A percentile compares a stretch with the other conserved stretches of the same genome.
These are phyloP conservation scores for Dermatemys mawii DNA, from an alignment of 2,113 vertebrate species.

Conservation along the genomic window DNA sequence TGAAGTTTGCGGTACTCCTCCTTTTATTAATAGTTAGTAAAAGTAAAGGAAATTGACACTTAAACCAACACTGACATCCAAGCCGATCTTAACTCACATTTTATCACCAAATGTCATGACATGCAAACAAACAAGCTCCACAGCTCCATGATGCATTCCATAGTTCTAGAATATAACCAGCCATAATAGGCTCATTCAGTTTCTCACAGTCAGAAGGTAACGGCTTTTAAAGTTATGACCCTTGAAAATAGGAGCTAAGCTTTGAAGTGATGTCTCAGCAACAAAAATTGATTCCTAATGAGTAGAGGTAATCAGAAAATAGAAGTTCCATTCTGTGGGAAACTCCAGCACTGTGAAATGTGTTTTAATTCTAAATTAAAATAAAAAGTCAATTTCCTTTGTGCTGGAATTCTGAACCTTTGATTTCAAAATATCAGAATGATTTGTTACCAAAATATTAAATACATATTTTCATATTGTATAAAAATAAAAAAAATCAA, in stretches of 20 bases:
- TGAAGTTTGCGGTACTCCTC: neutral
- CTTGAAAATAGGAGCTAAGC: neutral
- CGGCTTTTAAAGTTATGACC: neutral
- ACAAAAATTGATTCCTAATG: neutral
- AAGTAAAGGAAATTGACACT: neutral
- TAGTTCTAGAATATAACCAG: neutral
- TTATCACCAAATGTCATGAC: neutral
- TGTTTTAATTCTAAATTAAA: neutral
- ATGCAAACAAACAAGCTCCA: neutral
- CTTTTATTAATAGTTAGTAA: neutral
- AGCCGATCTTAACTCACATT: neutral
- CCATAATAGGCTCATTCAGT: neutral
- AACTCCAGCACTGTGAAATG: neutral
- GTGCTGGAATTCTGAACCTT: neutral
- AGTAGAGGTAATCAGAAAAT: neutral
- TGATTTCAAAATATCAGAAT: neutral
- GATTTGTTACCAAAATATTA: no score
- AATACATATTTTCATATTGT: neutral
- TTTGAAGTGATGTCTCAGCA: neutral
- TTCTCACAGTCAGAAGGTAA: neutral
- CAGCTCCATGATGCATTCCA: neutral
- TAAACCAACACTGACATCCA: neutral
- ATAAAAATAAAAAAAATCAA: neutral
- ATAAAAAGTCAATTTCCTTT: neutral
- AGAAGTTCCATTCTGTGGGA: neutral